Base-by-base conservation (phyloP, 2,113 vertebrate genomes). In the Pangasianodon gigas region DNA sequence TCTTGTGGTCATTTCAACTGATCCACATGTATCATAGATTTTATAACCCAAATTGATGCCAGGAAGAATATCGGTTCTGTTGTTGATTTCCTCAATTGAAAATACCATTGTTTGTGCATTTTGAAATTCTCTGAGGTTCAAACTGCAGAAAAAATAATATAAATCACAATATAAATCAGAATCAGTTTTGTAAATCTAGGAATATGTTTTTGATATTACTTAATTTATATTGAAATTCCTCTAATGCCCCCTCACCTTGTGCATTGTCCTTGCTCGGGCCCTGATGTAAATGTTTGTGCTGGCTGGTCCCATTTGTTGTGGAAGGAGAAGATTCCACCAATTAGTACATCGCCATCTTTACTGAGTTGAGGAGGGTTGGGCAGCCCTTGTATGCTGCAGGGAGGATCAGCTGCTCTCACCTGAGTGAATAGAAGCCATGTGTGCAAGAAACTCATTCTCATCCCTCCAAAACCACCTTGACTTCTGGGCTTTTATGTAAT, bases 61-160 rank as follows among this genome's bases (percentile, higher is more conserved):
- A 67, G 93, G 93, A 82, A 94, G 92, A 87, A 94, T 90, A 80
- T 91, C 82, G 52, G 83, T 86, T 46, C 89, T 92, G n/a, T 93
- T 92, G 85, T 94, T 94, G 58, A 94, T 93, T 92, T 94, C 91
- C 48, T 94, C 93, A 83, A 93, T 93, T 19, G 92, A 90, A 89
- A 93, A 94, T 51, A 94, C 74, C 93, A 93, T 93, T 81, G 93
- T 92, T 62, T 92, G 92, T 84, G 91, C 92, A 88, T 91, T 93
- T 56, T 93, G 93, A 84, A 94, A 93, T 89, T 92, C 91, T 87
- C 91, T 91, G 44, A 92, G 89, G 48, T 86, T 92, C 88, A 94
- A 92, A 62, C 93, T 94, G 85, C 16, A 82, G 52, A 51, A 71
- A 87, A 62, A 88, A 65, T 56, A 60, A 81, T n/a, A 37, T 84